Evolutionary conservation across 2,888 invertebrate species (phyloP).

Genomic region (Drepana falcataria): DNA sequence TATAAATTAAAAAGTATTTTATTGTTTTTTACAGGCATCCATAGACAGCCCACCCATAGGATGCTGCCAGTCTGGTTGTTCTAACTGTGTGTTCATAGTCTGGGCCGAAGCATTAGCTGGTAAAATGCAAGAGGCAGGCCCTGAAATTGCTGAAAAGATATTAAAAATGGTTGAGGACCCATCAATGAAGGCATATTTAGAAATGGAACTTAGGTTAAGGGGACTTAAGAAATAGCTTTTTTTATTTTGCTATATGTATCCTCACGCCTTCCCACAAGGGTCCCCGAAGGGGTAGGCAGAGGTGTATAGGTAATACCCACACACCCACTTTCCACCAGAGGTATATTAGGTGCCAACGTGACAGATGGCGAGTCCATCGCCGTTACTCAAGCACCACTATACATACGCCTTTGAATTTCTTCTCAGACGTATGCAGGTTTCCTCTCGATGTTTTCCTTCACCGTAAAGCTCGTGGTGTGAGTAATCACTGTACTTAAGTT

Average conservation of each 20-base stretch:
- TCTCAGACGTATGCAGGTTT: no score
- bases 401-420: no score
- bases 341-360: no score
- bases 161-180: slow-evolving; percentile 87
- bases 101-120: slow-evolving; percentile 88
- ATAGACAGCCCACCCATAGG: slow-evolving; percentile 86
- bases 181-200: slow-evolving; percentile 88
- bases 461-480: no score
- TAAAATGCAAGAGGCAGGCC: slow-evolving; percentile 81
- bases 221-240: slow-evolving; percentile 34
- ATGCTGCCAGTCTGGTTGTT: slow-evolving; percentile 95
- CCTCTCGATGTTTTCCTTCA: no score
- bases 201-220: slow-evolving; percentile 83
- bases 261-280: no score
- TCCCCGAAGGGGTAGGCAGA: no score
- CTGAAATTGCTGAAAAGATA: slow-evolving; percentile 84
- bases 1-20: not conserved
- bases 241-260: not conserved
- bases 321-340: no score
- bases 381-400: no score
- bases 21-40: slow-evolving; percentile 49
- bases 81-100: slow-evolving; percentile 95
- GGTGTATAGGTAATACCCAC: no score
- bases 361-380: no score
- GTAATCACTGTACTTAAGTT: no score